Evolutionary conservation across 2,113 vertebrate genomes (phyloP), one percentile per base, ranked within the genome.

Genomic region (Microtus oregoni): DNA sequence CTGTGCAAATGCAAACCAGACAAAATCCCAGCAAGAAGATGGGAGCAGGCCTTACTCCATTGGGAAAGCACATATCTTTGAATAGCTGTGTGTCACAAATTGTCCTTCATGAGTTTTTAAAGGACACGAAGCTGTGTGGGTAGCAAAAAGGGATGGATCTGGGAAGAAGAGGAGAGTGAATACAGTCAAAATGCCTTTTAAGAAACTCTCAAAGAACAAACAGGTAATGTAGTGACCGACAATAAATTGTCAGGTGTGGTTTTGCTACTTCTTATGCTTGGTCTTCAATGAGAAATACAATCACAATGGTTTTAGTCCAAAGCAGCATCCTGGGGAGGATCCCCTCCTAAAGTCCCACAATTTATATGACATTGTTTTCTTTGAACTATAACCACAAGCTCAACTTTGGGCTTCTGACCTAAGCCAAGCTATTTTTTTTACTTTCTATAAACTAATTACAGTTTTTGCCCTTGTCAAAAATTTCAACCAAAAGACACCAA

Each of bases 391-490:
- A 83, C 58, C 30, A 92, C 12, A 41, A 93, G 17, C 12, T 58
- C 28, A 73, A 78, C 14, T 22, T 86, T 72, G 7, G 38, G 67
- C n/a, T 81, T 13, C 13, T 30, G 22, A 55, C 5, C 11, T 24
- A 61, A 89, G 92, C 47, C 3, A 88, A 96, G 89, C 1, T 30
- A 86, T 78, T 47, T 90, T 10, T 41, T 19, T 96, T 38, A 41
- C 30, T 96, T 96, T 92, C 41, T 35, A 61, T 35, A 61, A 38
- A 88, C 28, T 93, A 63, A 90, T 68, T 20, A 61, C 1, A 86
- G 67, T 91, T 22, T 78, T 90, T 92, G 73, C 52, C 55, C 81
- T 28, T 75, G 11, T 87, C n/a, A 97, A 94, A 35, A 55, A 68
- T 89, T 85, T 86, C 55, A 90, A 75, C 2, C 7, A 68, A 94